Base-by-base conservation (phyloP, 2,113 vertebrate genomes). In the Nymphicus hollandicus region DNA sequence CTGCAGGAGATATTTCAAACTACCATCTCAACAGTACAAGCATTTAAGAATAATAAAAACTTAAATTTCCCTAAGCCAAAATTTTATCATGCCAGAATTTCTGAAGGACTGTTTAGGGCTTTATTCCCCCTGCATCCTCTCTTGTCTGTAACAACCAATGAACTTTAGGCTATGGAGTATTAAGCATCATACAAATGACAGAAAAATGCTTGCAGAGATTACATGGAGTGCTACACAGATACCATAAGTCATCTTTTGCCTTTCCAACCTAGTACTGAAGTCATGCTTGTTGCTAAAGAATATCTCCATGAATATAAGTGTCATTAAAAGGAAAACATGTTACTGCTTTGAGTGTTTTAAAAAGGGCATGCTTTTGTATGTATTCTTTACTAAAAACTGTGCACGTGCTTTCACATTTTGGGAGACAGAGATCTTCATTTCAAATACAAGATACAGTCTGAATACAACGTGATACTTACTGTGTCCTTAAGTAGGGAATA, bases 331-430 rank as follows among this genome's bases (percentile, higher is more conserved):
- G 18, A 81, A 76, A 66, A 37, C 19, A 72, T 1, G 1, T 68
- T 68, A 73, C 39, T 61, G 35, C 3, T 39, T 11, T 9, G 39
- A 53, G 18, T 8, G 7, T 24, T 69, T 70, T 23, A 81, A 43
- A 6, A 41, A 68, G 25, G 25, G 37, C 27, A 49, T 7, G 7
- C 6, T 63, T 68, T 18, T 0, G 0, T 19, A 55, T 24, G 23
- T 25, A 22, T 49, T 55, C 63, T 39, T 77, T 23, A 78, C 5
- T 50, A 81, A 56, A 81, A 86, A 8, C 11, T 15, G 19, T 31
- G 13, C 8, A 13, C 50, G 64, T 76, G 39, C 49, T 77, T 71
- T 53, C 46, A 58, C 25, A 49, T 71, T 68, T 50, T 35, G 39
- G 64, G 55, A 37, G 50, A 66, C 17, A 41, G 31, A 69, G 9